Conservation (phyloP, 1,140 invertebrate species). For the Leptinotarsa texana region DNA sequence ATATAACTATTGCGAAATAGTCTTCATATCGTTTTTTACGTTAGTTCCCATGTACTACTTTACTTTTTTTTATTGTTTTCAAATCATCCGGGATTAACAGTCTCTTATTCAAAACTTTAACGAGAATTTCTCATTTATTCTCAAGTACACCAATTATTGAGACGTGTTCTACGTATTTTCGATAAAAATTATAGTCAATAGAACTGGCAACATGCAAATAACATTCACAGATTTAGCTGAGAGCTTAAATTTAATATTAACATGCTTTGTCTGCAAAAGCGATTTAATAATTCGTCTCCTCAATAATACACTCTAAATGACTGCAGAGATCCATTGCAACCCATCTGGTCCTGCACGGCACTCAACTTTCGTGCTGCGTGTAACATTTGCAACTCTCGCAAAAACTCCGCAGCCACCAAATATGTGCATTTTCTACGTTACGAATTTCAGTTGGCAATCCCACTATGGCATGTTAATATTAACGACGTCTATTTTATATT, state of each 20-base stretch:
- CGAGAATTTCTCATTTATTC: not conserved
- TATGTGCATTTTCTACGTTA: not conserved
- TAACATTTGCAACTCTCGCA: constrained; percentile 22
- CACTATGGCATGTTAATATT: constrained; percentile 25
- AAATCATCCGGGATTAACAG: no score
- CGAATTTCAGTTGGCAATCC: not conserved
- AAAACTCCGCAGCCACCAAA: not conserved
- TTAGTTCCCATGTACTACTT: no score
- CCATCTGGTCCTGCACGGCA: constrained; percentile 8
- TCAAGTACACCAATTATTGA: no score
- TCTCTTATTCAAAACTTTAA: not conserved
- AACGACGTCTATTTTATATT: constrained; percentile 31
- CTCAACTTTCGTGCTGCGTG: constrained; percentile 7
- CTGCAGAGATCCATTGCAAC: constrained; percentile 22
- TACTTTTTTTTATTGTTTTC: no score
- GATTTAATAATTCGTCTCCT: constrained; percentile 52
- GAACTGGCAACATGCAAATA: no score
- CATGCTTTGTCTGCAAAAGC: constrained; percentile 50
- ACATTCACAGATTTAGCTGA: not conserved
- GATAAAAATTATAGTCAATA: no score
- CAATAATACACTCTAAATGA: constrained; percentile 38
- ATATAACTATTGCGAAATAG: no score
- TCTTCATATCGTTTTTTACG: no score
- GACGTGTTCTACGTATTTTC: no score
- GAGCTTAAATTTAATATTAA: constrained; percentile 46